Percentiles rank a stretch among this genome's conserved stretches.
Evolutionary conservation across 2,888 invertebrate genomes (phyloP).

Genomic region (Mesorhabditis belari): DNA sequence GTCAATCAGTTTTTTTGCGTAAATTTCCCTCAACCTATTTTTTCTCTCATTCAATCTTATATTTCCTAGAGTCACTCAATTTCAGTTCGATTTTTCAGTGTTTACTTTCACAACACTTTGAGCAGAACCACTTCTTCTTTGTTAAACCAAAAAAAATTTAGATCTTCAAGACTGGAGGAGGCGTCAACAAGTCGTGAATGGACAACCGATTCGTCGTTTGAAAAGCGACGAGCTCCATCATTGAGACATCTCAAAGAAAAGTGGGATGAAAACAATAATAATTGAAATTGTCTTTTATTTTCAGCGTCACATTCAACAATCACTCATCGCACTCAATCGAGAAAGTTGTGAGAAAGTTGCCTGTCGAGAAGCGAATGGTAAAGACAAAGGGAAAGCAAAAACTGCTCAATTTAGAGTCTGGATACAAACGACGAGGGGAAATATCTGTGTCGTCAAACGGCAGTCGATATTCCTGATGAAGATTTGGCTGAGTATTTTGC

Average conservation of each 20-base stretch:
- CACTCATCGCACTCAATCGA: background rate
- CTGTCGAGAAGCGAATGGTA: background rate
- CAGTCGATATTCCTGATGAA: background rate
- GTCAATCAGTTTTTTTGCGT: too few species aligned
- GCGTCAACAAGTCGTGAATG: background rate
- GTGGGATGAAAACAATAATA: background rate
- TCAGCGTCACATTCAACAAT: background rate
- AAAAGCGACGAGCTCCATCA: background rate
- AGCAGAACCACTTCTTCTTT: too few species aligned
- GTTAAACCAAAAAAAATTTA: too few species aligned
- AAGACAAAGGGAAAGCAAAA: too few species aligned
- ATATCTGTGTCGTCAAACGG: background rate
- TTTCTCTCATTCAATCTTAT: too few species aligned
- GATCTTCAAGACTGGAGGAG: background rate
- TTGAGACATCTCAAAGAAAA: background rate
- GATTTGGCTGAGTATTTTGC: background rate
- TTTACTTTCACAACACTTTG: too few species aligned
- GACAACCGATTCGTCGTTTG: background rate
- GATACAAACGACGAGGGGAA: background rate
- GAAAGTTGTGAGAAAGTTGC: background rate
- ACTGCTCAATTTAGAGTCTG: background rate
- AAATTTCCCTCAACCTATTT: too few species aligned
- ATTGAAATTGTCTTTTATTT: background rate
- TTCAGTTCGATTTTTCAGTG: too few species aligned
- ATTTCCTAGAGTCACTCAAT: too few species aligned